Evolutionary conservation across 2,888 invertebrate species (phyloP).

Genomic region (Alloplasta piceator): DNA sequence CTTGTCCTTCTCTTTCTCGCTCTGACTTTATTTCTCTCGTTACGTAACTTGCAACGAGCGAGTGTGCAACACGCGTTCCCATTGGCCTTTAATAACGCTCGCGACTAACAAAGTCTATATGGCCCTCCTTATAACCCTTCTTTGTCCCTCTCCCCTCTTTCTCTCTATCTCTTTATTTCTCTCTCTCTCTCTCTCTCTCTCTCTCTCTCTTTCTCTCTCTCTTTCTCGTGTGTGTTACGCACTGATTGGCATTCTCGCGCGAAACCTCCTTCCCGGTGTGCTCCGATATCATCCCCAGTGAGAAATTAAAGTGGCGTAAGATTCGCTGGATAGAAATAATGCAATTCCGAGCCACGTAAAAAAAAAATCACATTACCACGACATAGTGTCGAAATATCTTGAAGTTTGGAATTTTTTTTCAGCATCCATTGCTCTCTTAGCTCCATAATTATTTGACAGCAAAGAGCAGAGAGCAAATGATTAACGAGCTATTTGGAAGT

Average conservation of each 20-base stretch:
- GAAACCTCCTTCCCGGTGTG: slow-evolving; percentile 33
- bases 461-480: too few relatives aligned
- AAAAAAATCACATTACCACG: not conserved
- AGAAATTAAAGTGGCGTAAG: slow-evolving; percentile 1
- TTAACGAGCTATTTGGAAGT: too few relatives aligned
- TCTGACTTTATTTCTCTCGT: slow-evolving; percentile 24
- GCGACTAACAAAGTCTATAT: slow-evolving; percentile 43
- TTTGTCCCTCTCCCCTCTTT: not conserved
- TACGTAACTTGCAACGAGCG: slow-evolving; percentile 52
- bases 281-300: slow-evolving; percentile 36
- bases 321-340: not conserved
- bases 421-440: too few relatives aligned
- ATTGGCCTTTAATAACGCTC: slow-evolving; percentile 62
- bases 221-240: slow-evolving; percentile 39
- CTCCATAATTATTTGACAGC: too few relatives aligned
- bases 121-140: not conserved
- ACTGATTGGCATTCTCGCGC: slow-evolving; percentile 57
- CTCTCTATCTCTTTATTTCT: not conserved
- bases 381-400: too few relatives aligned
- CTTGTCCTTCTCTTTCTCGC: not conserved
- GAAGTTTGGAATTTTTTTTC: too few relatives aligned
- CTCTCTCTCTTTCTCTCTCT: not conserved
- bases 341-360: not conserved
- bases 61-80: slow-evolving; percentile 47
- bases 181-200: not conserved